Evolutionary conservation across 2,113 vertebrate genomes (phyloP).

Genomic region (Cacatua alba): DNA sequence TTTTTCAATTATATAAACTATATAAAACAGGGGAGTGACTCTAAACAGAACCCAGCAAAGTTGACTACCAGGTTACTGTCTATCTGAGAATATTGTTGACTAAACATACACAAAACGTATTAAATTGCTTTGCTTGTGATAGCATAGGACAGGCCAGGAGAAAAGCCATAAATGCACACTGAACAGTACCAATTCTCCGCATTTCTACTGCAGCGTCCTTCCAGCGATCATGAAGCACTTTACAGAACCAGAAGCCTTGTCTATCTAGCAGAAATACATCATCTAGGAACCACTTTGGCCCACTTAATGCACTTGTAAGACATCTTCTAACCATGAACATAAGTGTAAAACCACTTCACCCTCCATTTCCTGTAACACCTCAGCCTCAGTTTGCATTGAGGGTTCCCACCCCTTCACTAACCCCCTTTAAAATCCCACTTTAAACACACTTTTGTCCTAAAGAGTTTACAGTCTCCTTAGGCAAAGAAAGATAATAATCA

Average conservation of each 20-base stretch:
- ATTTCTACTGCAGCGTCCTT: background rate
- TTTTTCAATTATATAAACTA: background rate
- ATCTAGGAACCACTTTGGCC: background rate
- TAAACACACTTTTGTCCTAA: background rate
- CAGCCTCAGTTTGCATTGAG: background rate
- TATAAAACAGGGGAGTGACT: background rate
- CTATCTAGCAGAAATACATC: background rate
- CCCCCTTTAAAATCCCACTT: background rate
- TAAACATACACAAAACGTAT: background rate
- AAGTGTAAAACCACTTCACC: background rate
- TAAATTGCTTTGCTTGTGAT: background rate
- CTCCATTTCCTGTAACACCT: background rate
- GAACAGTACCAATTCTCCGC: background rate
- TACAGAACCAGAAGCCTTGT: background rate
- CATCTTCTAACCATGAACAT: background rate
- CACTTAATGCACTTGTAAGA: background rate
- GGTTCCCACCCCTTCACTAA: background rate
- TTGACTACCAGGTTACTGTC: background rate
- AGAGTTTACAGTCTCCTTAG: background rate
- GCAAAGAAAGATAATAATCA: background rate
- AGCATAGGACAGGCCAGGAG: background rate
- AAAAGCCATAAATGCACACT: background rate
- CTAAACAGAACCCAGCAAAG: background rate
- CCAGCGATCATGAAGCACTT: background rate
- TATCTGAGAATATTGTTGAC: background rate